Base-by-base conservation (phyloP, 1,140 invertebrate species). In the Drosophila santomea region DNA sequence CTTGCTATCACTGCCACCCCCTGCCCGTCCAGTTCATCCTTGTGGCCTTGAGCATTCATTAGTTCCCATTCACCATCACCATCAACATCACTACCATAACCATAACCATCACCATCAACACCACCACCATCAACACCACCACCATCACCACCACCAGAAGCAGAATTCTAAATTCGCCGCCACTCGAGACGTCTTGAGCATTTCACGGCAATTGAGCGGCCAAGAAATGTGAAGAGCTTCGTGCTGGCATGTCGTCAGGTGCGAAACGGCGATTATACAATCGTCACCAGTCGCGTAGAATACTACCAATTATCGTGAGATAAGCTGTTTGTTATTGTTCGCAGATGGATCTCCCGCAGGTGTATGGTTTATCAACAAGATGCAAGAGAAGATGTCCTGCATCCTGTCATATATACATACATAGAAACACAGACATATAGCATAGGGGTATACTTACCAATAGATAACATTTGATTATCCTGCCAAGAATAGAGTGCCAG, bases 41-140 rank as follows among this genome's bases (percentile, higher is more conserved):
- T 84, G 79, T 85, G 81, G 77, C 81, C 81, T 84, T 84, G 81
- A 84, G 48, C 66, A 68, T 66, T 80, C 61, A 85, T 84, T 80
- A 80, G 78, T 68, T 75, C 39, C 66, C 68, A 72, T 72, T 72
- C 68, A 72, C 68, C 36, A 32, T 2, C 32, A 10, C 32, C 32
- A 28, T 28, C 20, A 20, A 20, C 20, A 20, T 17, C 17, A 17
- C 17, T 17, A 17, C 20, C 20, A 20, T 20, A 20, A 20, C 20
- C 20, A 20, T 72, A 66, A 72, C 68, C 36, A 32, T 8, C 32
- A 32, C 2, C 28, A 28, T 2, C 7, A 28, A 6, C 28, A 32
- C 28, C 7, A 32, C 7, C 7, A 32, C 1, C 28, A 32, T 2
- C 28, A 32, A 6, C 6, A 32, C 1, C 28, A 32, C 28, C 6